Conservation (phyloP, 2,797 vertebrate species). For the Silurus lanzhouensis region DNA sequence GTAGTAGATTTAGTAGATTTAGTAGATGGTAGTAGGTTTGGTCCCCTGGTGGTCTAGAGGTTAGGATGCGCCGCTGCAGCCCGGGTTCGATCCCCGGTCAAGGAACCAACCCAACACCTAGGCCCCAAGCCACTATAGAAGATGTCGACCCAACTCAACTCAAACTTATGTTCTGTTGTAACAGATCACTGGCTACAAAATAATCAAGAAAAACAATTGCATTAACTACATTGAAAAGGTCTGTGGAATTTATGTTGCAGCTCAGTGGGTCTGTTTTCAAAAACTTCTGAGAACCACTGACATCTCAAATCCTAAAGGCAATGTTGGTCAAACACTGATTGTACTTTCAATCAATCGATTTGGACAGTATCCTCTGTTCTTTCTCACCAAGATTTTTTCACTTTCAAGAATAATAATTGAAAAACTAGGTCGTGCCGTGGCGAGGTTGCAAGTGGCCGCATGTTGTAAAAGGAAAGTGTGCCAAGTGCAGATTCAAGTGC, state of each 20-base stretch:
- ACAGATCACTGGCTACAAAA: neutral
- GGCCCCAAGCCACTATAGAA: too few species aligned
- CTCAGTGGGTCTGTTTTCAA: neutral
- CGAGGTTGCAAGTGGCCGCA: neutral
- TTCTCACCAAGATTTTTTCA: too few species aligned
- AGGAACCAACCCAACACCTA: too few species aligned
- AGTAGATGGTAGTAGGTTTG: too few species aligned
- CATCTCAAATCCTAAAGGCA: neutral
- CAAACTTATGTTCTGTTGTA: too few species aligned
- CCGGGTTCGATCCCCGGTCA: too few species aligned
- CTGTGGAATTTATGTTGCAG: neutral
- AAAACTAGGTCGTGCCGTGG: neutral
- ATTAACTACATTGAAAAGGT: neutral
- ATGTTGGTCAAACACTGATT: neutral
- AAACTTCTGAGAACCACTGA: neutral
- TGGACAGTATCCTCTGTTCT: neutral
- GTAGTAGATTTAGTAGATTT: too few species aligned
- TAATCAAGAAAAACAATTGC: too few species aligned
- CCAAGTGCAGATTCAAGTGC: constrained; percentile 14
- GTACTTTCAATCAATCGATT: neutral
- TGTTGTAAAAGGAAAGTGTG: constrained; percentile 12
- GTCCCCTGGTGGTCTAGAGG: too few species aligned
- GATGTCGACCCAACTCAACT: too few species aligned
- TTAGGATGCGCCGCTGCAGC: too few species aligned
- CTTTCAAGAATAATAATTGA: neutral